Base-by-base conservation (phyloP, 2,797 vertebrate species). In the Fringilla coelebs region DNA sequence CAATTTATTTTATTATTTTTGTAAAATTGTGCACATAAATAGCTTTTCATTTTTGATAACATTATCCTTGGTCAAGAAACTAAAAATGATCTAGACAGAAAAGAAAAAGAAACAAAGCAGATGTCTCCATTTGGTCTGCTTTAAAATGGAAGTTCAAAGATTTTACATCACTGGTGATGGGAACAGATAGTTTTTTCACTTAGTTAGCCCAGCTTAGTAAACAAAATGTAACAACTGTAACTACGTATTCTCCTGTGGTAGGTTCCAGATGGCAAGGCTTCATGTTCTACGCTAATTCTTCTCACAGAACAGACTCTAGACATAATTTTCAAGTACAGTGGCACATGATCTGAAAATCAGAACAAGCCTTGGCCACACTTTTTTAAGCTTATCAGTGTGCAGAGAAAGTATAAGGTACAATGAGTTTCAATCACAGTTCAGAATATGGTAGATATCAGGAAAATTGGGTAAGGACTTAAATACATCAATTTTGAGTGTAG, bases 361-460 rank as follows among this genome's bases (percentile, higher is more conserved):
- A 82, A 80, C 8, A 86, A 85, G 70, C 45, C 52, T 77, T 84
- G 73, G 10, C 34, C 22, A 83, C 5, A 32, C 9, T 89, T 88
- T 67, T 16, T 80, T 85, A 89, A 86, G 45, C 7, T 96, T 91
- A 85, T 55, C 21, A 60, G 51, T 45, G 36, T 96, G n/a, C 52
- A 92, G 43, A n/a, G 31, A 86, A 95, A 88, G 43, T 48, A 26
- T 54, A 58, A 90, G 19, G 10, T 83, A 52, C 34, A 10, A 88
- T 61, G 62, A 91, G 4, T 85, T 91, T 95, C 76, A 95, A 73
- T 87, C 89, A 77, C 40, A 93, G 25, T 54, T 94, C 54, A 67
- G 3, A 26, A 92, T 94, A 77, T 1, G 4, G 49, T 73, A 70
- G 31, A 52, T 73, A 75, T 34, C 61, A 82, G 55, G 51, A 91